Base-by-base conservation (phyloP, 2,113 vertebrate genomes). In the Micronisus gabar region DNA sequence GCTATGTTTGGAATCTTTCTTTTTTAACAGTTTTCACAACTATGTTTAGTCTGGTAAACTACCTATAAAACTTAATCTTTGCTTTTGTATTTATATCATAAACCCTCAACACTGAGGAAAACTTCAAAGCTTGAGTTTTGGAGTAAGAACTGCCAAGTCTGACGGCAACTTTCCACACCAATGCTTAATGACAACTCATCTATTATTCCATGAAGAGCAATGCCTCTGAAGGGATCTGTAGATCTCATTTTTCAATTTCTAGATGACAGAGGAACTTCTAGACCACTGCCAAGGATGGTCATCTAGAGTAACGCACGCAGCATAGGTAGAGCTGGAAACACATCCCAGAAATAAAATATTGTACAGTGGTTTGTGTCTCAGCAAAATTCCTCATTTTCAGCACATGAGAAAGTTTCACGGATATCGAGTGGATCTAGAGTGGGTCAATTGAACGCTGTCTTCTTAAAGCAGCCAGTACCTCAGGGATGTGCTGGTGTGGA, bases 31-130 rank as follows among this genome's bases (percentile, higher is more conserved):
- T 82, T 94, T 94, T 92, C 86, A 88, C 70, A 83, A 92, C 81
- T 94, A 81, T 97, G 94, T 97, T 97, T 96, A 95, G 96, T 92
- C 97, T 97, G 90, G 95, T 97, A 95, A 96, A 97, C 90, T 97
- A 93, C 90, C 92, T 90, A 89, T 95, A 96, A 96, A 97, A 95
- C 30, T 79, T 89, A 95, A 87, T 92, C 63, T 75, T 95, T 92
- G 73, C 86, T 87, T 95, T 96, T 95, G 83, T 93, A 78, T 96
- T 95, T 93, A 62, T 93, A 68, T 55, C 27, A 5, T 83, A 91
- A 94, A 78, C 32, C 41, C 78, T 83, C 50, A 76, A 59, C 38
- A 52, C 62, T 18, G 43, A 63, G 75, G 62, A 80, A 91, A 95
- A 92, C 63, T 86, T 95, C 85, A 93, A 95, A 91, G 84, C 78